Evolutionary conservation across 37 sponge, comb jelly and placozoan genomes (phyloP), one percentile per base, ranked within the genome.

Genomic region (Cliona cf. orientalis): DNA sequence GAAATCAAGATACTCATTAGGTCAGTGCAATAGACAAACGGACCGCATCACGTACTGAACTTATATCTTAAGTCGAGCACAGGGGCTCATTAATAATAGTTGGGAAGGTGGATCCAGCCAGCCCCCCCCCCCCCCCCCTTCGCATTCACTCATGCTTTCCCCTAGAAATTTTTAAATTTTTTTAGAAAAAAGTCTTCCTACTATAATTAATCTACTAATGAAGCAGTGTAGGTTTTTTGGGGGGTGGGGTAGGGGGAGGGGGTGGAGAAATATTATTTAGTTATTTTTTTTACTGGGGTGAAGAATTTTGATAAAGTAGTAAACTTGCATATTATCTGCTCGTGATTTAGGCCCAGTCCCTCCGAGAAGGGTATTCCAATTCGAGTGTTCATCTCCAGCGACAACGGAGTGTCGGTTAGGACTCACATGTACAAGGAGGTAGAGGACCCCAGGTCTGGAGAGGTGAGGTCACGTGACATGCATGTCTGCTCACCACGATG

Each of bases 1-100:
- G 99, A 98, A 64, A 91, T 98, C 59, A 98, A 98, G 84, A 84
- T 79, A 56, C 76, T 59, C 56, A 85, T 98, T 26, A 77, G 96
- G 91, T 90, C 22, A 35, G 22, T 66, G 39, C 19, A n/a, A n/a
- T n/a, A n/a, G n/a, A n/a, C n/a, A n/a, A n/a, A n/a, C n/a, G n/a
- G 36, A 29, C 42, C 42, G 46, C 53, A 34, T 6, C 60, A 12
- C 32, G 28, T 11, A n/a, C 22, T 32, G 40, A 69, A 29, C 32
- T 42, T 41, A 28, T 41, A 7, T 12, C n/a, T n/a, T n/a, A n/a
- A n/a, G n/a, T n/a, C n/a, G n/a, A n/a, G n/a, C n/a, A n/a, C n/a
- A n/a, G n/a, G n/a, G n/a, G n/a, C n/a, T n/a, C n/a, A n/a, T n/a
- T n/a, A n/a, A n/a, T n/a, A n/a, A n/a, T n/a, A n/a, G n/a, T n/a